Percentiles rank a stretch among this genome's conserved stretches.
Evolutionary conservation across 2,113 vertebrate genomes (phyloP).

Genomic region (Haemorhous mexicanus): DNA sequence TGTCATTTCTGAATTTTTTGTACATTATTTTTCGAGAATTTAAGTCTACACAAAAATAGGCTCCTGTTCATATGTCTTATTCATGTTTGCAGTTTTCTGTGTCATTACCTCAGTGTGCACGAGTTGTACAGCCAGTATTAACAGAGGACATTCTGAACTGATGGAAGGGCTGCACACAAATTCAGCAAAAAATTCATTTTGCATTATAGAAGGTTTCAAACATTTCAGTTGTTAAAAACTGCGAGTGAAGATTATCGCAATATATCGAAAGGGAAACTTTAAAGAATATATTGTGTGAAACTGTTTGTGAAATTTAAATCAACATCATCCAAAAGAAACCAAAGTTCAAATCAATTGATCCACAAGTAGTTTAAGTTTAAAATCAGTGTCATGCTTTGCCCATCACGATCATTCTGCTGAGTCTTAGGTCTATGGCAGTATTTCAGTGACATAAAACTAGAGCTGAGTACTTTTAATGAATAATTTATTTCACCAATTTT

Average conservation of each 20-base stretch:
- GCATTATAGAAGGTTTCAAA: not conserved
- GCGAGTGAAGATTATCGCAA: not conserved
- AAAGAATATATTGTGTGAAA: not conserved
- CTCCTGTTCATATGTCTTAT: not conserved
- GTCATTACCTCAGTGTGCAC: not conserved
- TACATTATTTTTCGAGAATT: not conserved
- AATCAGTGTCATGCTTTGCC: not conserved
- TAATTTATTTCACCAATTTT: conserved; percentile 55
- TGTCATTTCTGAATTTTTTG: not conserved
- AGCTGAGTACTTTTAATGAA: conserved; percentile 25
- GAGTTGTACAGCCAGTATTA: not conserved
- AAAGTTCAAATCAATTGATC: not conserved
- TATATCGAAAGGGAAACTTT: not conserved
- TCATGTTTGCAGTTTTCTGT: not conserved
- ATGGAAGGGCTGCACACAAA: not conserved
- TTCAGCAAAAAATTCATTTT: not conserved
- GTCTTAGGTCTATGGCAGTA: not conserved
- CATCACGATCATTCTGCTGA: not conserved
- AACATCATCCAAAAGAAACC: not conserved
- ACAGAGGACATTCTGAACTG: not conserved
- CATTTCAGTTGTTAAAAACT: not conserved
- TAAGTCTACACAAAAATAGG: not conserved
- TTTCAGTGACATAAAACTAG: not conserved
- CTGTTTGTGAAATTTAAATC: not conserved
- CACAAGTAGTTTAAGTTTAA: not conserved